Base-by-base conservation (phyloP, 92 coral and sea anemone species). In the Montipora capitata region DNA sequence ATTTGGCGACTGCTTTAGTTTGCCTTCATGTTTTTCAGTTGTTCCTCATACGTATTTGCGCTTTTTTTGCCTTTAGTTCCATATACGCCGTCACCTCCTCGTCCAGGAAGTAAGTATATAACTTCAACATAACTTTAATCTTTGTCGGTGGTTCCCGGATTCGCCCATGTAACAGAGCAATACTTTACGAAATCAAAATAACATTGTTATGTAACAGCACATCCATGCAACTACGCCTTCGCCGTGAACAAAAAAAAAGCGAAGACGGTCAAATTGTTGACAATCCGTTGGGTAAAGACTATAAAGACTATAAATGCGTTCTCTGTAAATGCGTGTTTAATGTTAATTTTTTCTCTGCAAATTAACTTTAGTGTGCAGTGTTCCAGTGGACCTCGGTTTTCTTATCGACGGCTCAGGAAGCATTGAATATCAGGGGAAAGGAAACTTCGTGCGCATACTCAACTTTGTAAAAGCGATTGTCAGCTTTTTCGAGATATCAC, bases 381-480 rank as follows among this genome's bases (percentile, higher is more conserved):
- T 56, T 12, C 82, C 79, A 10, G 77, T 95, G 59, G 98, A 95
- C 67, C 86, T 95, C 67, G 96, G 85, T 40, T 87, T 95, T 77
- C 76, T 95, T 5, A 72, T 95, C 66, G 98, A 95, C 64, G 96
- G 98, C 52, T 95, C 98, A 2, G 94, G 96, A 65, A 95, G 98
- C 77, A 95, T 95, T 80, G 90, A 83, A 73, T 74, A 64, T 38
- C 88, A 74, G 61, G 96, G 98, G 11, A 87, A 77, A 54, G 95
- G 94, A 38, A 95, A 95, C 89, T 95, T 95, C 70, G 87, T 13
- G 35, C 98, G 95, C 68, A 84, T 94, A 5, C 80, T 93, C 7
- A 85, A 77, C 67, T 93, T 93, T 88, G 56, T 95, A 48, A 85
- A 64, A 16, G 76, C 88, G 6, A 68, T 95, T 10, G 88, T 83